These are phyloP conservation scores for Mystacornis crossleyi DNA, from an alignment of 2,113 vertebrate genomes.

Conservation along the genomic window DNA sequence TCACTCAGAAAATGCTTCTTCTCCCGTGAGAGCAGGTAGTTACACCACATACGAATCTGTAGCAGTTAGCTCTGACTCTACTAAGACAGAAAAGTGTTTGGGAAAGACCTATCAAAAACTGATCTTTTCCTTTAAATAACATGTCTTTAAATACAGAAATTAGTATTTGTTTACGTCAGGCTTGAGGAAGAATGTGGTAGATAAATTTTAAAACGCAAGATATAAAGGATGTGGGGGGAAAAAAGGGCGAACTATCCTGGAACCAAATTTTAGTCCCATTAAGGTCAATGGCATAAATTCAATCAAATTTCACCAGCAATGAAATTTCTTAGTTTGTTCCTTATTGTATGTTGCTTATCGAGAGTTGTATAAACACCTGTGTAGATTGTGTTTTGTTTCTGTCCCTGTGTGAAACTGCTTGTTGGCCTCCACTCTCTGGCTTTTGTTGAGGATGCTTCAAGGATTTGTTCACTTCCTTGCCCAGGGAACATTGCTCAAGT, in stretches of 20 bases:
- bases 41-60: neutral
- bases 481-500: neutral
- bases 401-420: neutral
- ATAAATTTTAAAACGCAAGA: neutral
- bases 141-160: neutral
- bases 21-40: neutral
- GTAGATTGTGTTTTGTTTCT: neutral
- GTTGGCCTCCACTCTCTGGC: neutral
- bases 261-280: neutral
- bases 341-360: neutral
- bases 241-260: neutral
- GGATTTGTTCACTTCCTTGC: neutral
- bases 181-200: neutral
- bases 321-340: neutral
- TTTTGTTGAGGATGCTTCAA: neutral
- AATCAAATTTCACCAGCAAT: neutral
- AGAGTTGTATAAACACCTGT: neutral
- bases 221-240: neutral
- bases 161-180: neutral
- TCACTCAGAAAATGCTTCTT: neutral
- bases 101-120: neutral
- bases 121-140: neutral
- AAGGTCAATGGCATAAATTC: neutral
- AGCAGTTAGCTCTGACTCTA: neutral
- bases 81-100: neutral